Evolutionary conservation across 1,140 invertebrate genomes (phyloP), one percentile per base, ranked within the genome.

Genomic region (Protaetia brevitarsis): DNA sequence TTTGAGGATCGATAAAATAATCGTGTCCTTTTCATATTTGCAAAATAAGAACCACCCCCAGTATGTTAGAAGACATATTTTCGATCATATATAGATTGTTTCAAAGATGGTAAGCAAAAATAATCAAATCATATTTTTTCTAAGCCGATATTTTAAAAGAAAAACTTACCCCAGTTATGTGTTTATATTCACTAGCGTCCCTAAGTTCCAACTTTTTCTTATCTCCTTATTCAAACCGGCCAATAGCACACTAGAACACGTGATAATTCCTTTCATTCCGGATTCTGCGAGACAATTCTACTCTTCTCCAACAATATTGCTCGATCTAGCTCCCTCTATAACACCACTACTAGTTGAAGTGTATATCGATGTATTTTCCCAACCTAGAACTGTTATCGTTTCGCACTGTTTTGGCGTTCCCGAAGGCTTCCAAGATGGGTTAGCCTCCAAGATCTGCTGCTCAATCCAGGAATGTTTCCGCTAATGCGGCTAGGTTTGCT

Each of bases 381-480:
- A 98, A 98, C 64, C 88, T 90, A 29, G 95, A 98, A 0, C 96
- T 99, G 79, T 99, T 99, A 79, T 99, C 97, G 78, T 99, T 99
- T 64, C 96, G 85, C 56, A 99, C 95, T 0, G 97, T 99, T 82
- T 99, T 99, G 3, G 97, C 97, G 82, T 99, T 99, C 65, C 97
- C 97, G 82, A 99, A 99, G 2, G 97, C 97, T 91, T 88, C 97
- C 58, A 99, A 81, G 23, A 99, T 89, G 6, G 97, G 97, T 99
- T 99, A 1, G 96, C 97, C 83, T 98, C 93, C 16, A 99, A 82
- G 71, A 99, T 98, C 81, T 88, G 84, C 79, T 99, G 96, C 79
- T 99, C 96, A 74, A 99, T 99, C 96, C 96, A 99, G 0, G 96
- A 98, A 82, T 99, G 96, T 79, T 99, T 98, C 97, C 96, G 80